Conservation (phyloP, 2,888 invertebrate genomes). For the Aphidius colemani region DNA sequence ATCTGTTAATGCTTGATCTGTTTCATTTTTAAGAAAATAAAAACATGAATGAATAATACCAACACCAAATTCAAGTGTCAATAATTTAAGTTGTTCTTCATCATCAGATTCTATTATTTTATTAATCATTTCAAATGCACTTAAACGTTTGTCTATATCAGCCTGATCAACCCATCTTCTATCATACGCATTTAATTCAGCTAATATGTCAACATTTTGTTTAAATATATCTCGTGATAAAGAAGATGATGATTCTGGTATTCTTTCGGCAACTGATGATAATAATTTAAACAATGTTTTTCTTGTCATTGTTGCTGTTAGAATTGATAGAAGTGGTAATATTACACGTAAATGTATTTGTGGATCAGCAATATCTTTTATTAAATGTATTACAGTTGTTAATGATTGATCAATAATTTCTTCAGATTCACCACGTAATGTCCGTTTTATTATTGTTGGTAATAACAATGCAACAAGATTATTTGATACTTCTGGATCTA, state of each 20-base stretch:
- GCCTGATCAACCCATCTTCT: constrained; percentile 91
- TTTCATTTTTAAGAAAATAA: constrained; percentile 76
- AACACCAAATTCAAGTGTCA: constrained; percentile 67
- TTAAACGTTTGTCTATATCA: constrained; percentile 81
- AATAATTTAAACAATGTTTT: constrained; percentile 72
- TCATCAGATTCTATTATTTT: constrained; percentile 61
- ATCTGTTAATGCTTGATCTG: constrained; percentile 83
- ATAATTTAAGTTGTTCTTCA: constrained; percentile 51
- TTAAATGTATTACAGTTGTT: constrained; percentile 75
- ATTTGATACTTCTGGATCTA: constrained; percentile 71
- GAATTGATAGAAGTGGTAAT: constrained; percentile 73
- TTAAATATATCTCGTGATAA: constrained; percentile 58
- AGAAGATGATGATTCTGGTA: constrained; percentile 40
- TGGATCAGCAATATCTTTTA: constrained; percentile 70
- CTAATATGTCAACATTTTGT: constrained; percentile 64
- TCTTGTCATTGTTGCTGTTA: constrained; percentile 69
- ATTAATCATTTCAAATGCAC: constrained; percentile 75
- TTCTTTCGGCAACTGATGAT: constrained; percentile 64
- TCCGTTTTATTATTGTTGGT: constrained; percentile 73
- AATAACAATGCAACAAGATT: constrained; percentile 72
- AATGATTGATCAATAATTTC: constrained; percentile 74
- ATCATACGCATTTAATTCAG: constrained; percentile 85
- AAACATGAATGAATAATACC: constrained; percentile 83
- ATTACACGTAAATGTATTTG: constrained; percentile 71
- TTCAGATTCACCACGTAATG: constrained; percentile 66